Evolutionary conservation across 1,140 invertebrate species (phyloP).

Genomic region (Lordiphosa mommai): DNA sequence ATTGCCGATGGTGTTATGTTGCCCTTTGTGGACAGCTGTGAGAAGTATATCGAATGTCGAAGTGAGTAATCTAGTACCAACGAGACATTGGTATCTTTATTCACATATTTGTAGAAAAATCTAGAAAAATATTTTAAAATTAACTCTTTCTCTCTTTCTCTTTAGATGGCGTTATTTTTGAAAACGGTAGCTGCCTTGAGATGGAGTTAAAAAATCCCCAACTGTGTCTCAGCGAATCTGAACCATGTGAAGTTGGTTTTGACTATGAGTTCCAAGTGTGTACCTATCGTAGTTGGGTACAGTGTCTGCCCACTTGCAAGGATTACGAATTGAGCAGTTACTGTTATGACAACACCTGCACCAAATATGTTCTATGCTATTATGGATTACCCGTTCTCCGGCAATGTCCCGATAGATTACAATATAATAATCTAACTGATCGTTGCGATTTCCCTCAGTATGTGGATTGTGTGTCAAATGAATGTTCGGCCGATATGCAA

Average conservation of each 20-base stretch:
- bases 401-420: constrained; percentile 42
- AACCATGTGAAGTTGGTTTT: constrained; percentile 20
- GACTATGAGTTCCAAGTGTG: constrained; percentile 38
- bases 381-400: constrained; percentile 38
- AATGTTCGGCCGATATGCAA: constrained; percentile 32
- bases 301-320: constrained; percentile 32
- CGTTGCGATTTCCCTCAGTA: constrained; percentile 57
- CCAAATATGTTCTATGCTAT: constrained; percentile 58
- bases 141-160: not conserved
- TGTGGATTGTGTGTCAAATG: constrained; percentile 60
- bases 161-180: not conserved
- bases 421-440: constrained; percentile 52
- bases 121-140: too few relatives aligned
- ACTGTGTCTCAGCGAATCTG: not conserved
- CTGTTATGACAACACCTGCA: constrained; percentile 60
- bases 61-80: constrained; percentile 24
- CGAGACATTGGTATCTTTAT: not conserved
- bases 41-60: constrained; percentile 23
- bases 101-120: not conserved
- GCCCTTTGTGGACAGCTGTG: constrained; percentile 37
- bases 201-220: not conserved
- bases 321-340: constrained; percentile 23
- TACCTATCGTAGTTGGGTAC: not conserved
- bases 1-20: constrained; percentile 26
- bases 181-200: constrained; percentile 11